These are phyloP conservation scores for Ceuthmochares aereus DNA, from an alignment of 2,113 vertebrate genomes.

Conservation along the genomic window DNA sequence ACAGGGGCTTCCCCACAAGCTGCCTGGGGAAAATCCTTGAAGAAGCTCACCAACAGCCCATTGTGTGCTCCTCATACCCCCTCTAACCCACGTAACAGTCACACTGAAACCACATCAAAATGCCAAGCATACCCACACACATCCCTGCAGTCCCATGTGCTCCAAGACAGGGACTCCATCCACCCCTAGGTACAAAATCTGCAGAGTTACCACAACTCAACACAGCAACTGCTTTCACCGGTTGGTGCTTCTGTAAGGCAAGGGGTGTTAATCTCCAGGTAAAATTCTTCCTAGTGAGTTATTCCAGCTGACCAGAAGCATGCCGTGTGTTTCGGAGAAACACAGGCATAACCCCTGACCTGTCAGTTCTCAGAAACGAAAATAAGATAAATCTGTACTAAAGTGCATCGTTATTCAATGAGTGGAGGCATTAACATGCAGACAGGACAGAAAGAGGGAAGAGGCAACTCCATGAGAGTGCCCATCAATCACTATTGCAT, in stretches of 20 bases:
- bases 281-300: neutral
- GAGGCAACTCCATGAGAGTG: neutral
- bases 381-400: constrained; percentile 1
- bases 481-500: neutral
- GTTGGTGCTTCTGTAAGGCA: neutral
- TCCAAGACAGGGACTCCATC: neutral
- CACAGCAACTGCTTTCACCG: neutral
- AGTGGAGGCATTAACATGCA: constrained; percentile 9
- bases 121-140: neutral
- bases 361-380: neutral
- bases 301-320: neutral
- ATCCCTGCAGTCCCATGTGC: neutral
- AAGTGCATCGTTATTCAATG: constrained; percentile 13
- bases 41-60: fast-evolving
- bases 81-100: neutral
- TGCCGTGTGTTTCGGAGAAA: neutral
- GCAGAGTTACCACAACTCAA: neutral
- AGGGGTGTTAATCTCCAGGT: neutral
- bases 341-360: neutral
- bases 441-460: constrained; percentile 17
- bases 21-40: neutral
- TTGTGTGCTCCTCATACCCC: neutral
- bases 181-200: neutral
- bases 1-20: fast-evolving
- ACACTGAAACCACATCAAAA: neutral